phyloP scores from a whole-genome alignment of 2,888 invertebrate species.

The Brachylomia viminalis region DNA sequence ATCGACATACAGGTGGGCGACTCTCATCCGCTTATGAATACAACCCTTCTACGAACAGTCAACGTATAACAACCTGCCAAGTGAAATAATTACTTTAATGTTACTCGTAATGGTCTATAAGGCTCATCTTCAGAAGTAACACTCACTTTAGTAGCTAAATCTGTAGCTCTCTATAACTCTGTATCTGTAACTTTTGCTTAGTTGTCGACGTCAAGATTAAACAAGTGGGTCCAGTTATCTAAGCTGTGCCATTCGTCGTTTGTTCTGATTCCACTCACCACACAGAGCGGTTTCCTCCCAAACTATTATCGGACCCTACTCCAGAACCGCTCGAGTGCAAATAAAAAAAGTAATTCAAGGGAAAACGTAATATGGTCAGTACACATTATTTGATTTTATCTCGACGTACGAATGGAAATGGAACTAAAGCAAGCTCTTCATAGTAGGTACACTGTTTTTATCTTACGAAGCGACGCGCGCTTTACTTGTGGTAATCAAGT shows the following conservation, averaged over 20 bases:
- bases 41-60: neutral
- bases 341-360: constrained; percentile 48
- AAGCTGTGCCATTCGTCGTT: constrained; percentile 29
- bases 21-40: neutral
- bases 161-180: neutral
- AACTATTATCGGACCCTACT: constrained; percentile 35
- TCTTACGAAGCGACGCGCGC: no score
- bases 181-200: neutral
- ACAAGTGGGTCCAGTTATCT: neutral
- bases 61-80: neutral
- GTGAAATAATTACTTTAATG: constrained; percentile 4
- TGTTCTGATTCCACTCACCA: constrained; percentile 27
- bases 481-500: no score
- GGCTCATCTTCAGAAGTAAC: constrained; percentile 9
- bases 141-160: neutral
- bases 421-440: neutral
- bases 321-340: constrained; percentile 23
- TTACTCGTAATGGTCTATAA: constrained; percentile 6
- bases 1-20: no score
- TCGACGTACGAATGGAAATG: neutral
- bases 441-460: neutral
- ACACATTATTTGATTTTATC: constrained; percentile 40
- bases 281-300: constrained; percentile 11
- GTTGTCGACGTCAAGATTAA: neutral
- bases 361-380: constrained; percentile 19